Base-by-base conservation (phyloP, 2,797 vertebrate species). In the Alcedo quadribrachys region DNA sequence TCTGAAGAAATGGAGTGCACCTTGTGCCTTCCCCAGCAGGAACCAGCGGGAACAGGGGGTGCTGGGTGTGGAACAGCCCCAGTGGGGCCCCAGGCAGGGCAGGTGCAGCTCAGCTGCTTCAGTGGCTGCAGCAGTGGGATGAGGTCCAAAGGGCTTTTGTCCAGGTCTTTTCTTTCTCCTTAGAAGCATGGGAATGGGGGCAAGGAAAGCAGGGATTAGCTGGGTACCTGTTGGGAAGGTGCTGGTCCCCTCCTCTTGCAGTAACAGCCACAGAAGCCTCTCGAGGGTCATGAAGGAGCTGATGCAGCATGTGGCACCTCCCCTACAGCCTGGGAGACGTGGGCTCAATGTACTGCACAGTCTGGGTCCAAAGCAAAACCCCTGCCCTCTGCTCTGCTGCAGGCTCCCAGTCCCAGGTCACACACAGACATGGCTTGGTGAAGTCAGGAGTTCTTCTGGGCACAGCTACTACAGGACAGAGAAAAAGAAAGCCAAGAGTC, bases 61-160 rank as follows among this genome's bases (percentile, higher is more conserved):
- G 6, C 90, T 4, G 90, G 71, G 30, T 0, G 6, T 0, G 6
- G 88, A 30, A 62, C 33, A 4, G 1, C n/a, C 65, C 66, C 2
- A 0, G 0, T 13, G 3, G 0, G 3, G 67, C 81, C 79, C 25
- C 78, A 2, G 17, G 2, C 15, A 6, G 68, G 76, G 80, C 35
- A 81, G 79, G 70, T 84, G 86, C 65, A 63, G 69, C 57, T 65
- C 55, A 11, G 62, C 28, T 8, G 54, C n/a, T 17, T 45, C 6
- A 3, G 13, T 4, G 51, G 37, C 15, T 40, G 50, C 51, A 9
- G 8, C 30, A 25, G 14, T 0, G 0, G 55, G 17, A 53, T 2
- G 8, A 28, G 22, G n/a, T 6, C 51, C 25, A 17, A 40, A 32
- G 46, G 28, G 37, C 18, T 27, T 15, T 19, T 54, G 67, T 11